These are phyloP conservation scores for Mythimna pallens DNA, from an alignment of 2,888 invertebrate species.

Conservation along the genomic window DNA sequence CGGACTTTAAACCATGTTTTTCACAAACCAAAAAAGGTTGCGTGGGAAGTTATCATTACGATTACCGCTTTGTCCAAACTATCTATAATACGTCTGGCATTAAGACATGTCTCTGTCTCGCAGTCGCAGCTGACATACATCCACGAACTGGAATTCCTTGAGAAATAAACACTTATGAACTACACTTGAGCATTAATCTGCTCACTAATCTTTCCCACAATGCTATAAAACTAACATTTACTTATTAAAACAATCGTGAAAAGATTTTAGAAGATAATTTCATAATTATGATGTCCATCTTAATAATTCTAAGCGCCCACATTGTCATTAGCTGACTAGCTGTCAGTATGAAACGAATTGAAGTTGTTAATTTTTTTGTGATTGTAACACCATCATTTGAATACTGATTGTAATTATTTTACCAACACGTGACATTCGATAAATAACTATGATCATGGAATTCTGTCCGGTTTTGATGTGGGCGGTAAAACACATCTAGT, in stretches of 20 bases:
- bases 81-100: constrained; percentile 28
- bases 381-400: background rate
- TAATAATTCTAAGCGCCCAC: constrained; percentile 1
- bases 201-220: constrained; percentile 54
- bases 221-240: constrained; percentile 32
- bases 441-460: constrained; percentile 2
- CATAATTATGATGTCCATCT: background rate
- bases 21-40: constrained; percentile 42
- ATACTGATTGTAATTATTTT: background rate
- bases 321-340: constrained; percentile 25
- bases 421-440: background rate
- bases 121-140: constrained; percentile 56
- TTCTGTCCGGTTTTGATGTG: background rate
- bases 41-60: constrained; percentile 57
- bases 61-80: constrained; percentile 50
- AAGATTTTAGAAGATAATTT: constrained; percentile 16
- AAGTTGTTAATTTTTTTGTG: constrained; percentile 11
- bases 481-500: background rate
- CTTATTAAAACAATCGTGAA: constrained; percentile 24
- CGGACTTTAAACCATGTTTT: constrained; percentile 53
- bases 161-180: constrained; percentile 58
- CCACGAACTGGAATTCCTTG: constrained; percentile 58
- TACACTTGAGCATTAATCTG: constrained; percentile 50
- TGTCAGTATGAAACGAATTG: background rate
- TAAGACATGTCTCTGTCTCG: constrained; percentile 45